Conservation (phyloP, 2,888 invertebrate species). For the Lomographa bimaculata region DNA sequence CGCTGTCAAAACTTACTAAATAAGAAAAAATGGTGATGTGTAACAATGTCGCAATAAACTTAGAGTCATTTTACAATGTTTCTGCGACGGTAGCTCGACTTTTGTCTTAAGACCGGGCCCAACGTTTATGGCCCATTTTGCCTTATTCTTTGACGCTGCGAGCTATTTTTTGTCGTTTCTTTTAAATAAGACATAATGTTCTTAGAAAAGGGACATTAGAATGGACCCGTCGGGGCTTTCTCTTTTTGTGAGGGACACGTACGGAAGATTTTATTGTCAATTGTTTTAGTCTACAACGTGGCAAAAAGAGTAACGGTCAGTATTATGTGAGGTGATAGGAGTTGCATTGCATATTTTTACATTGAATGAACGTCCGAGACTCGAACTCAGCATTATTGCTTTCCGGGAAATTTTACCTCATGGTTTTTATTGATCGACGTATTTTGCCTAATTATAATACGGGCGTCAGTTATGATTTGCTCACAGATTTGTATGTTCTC, state of each 20-base stretch:
- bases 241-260: slow-evolving; percentile 77
- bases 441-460: too few species aligned
- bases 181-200: slow-evolving; percentile 83
- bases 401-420: too few species aligned
- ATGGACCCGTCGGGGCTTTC: slow-evolving; percentile 67
- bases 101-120: slow-evolving; percentile 65
- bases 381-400: too few species aligned
- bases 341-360: slow-evolving; percentile 19
- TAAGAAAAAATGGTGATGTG: slow-evolving; percentile 58
- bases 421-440: too few species aligned
- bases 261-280: slow-evolving; percentile 77
- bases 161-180: slow-evolving; percentile 71
- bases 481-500: too few species aligned
- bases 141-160: slow-evolving; percentile 68
- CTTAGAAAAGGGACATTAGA: slow-evolving; percentile 78
- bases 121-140: slow-evolving; percentile 73
- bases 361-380: too few species aligned
- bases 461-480: too few species aligned
- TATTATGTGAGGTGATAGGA: slow-evolving; percentile 36
- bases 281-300: slow-evolving; percentile 68
- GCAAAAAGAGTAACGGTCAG: slow-evolving; percentile 44
- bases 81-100: slow-evolving; percentile 68
- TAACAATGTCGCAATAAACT: slow-evolving; percentile 76
- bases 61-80: slow-evolving; percentile 70
- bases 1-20: slow-evolving; percentile 67